Percentiles rank a stretch among this genome's conserved stretches.
Evolutionary conservation across 2,797 vertebrate species (phyloP).

Genomic region (Ctenopoma kingsleyae): DNA sequence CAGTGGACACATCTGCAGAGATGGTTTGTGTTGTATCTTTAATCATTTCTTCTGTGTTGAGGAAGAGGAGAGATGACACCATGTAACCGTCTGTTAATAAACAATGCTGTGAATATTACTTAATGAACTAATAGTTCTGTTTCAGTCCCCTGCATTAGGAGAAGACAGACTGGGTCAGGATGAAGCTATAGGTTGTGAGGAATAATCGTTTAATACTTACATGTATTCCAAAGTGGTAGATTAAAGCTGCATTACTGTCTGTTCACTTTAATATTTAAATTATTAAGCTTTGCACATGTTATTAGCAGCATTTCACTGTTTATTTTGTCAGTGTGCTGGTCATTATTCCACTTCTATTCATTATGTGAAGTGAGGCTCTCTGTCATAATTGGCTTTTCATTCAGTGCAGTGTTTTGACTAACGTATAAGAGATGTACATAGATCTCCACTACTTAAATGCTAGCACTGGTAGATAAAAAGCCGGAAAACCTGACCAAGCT

Average conservation of each 20-base stretch:
- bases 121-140: background rate
- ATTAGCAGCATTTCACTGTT: background rate
- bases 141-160: background rate
- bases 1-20: constrained; percentile 7
- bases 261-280: background rate
- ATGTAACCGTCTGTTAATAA: constrained; percentile 11
- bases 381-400: too few species aligned
- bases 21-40: constrained; percentile 7
- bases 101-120: constrained; percentile 20
- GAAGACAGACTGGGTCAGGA: constrained; percentile 31
- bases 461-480: too few species aligned
- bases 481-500: too few species aligned
- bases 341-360: too few species aligned
- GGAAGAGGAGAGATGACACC: background rate
- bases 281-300: background rate
- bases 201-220: constrained; percentile 47
- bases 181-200: constrained; percentile 27
- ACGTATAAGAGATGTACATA: too few species aligned
- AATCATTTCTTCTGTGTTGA: constrained; percentile 9
- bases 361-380: too few species aligned
- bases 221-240: constrained; percentile 33
- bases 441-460: too few species aligned
- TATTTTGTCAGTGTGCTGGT: too few species aligned
- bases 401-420: too few species aligned
- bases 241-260: background rate